phyloP scores from a whole-genome alignment of 2,113 vertebrate species.

The Nothocercus nigrocapillus region DNA sequence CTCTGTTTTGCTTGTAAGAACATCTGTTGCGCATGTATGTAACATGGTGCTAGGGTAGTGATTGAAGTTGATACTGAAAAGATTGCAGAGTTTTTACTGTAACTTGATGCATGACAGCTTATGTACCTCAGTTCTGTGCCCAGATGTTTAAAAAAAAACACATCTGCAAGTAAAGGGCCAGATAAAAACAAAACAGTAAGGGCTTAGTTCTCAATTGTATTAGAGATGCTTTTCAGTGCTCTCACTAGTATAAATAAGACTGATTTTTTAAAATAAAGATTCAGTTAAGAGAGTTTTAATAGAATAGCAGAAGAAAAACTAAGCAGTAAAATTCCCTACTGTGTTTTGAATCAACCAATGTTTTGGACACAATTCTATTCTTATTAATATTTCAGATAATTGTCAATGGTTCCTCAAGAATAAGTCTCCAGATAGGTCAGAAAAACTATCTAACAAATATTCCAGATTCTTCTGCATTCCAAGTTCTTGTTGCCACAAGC shows the following conservation, averaged over 20 bases:
- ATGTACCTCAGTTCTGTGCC: neutral
- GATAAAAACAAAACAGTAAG: neutral
- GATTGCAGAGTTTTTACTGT: neutral
- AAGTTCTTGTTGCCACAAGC: constrained; percentile 47
- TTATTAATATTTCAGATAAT: constrained; percentile 38
- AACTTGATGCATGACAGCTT: neutral
- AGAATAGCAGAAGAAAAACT: neutral
- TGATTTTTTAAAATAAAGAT: neutral
- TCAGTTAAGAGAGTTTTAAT: neutral
- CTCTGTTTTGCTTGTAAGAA: neutral
- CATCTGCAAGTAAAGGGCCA: neutral
- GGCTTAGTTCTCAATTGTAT: neutral
- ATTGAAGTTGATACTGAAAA: neutral
- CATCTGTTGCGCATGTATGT: too few species aligned
- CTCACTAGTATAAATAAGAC: neutral
- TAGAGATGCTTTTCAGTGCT: neutral
- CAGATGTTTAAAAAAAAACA: neutral
- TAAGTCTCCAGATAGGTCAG: constrained; percentile 51
- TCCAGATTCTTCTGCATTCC: constrained; percentile 41
- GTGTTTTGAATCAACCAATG: too few species aligned
- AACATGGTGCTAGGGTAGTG: neutral
- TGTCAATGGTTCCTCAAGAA: constrained; percentile 38
- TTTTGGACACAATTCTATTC: too few species aligned
- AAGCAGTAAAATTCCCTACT: neutral
- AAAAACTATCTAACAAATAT: constrained; percentile 61